A percentile compares a stretch with the other conserved stretches of the same genome.
Evolutionary conservation across 2,797 vertebrate genomes (phyloP).

Genomic region (Sarcophilus harrisii): DNA sequence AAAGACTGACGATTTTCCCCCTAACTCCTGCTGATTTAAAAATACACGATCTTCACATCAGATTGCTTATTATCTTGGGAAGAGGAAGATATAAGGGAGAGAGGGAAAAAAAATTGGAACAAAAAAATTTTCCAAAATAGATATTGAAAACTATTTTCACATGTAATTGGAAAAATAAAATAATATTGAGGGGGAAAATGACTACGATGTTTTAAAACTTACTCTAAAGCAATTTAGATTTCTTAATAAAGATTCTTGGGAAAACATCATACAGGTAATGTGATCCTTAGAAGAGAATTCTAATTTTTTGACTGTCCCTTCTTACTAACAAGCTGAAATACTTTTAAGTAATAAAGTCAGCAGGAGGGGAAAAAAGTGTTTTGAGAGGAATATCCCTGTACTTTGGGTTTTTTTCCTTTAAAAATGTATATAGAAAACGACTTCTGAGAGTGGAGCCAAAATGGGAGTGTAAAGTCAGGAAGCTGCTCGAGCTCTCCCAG

Average conservation of each 20-base stretch:
- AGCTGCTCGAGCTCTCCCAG: too few species aligned
- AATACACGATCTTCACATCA: too few species aligned
- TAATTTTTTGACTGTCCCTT: not conserved
- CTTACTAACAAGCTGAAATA: not conserved
- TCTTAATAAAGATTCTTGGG: not conserved
- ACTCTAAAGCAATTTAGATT: not conserved
- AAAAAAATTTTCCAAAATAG: too few species aligned
- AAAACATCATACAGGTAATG: not conserved
- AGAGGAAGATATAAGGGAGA: too few species aligned
- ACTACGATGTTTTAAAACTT: not conserved
- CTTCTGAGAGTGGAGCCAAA: too few species aligned
- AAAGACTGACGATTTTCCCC: too few species aligned
- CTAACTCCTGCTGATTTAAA: too few species aligned
- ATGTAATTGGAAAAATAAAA: too few species aligned
- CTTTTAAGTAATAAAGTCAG: not conserved
- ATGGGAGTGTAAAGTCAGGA: too few species aligned
- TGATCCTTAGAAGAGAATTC: not conserved
- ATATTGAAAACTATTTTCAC: too few species aligned
- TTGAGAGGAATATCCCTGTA: not conserved
- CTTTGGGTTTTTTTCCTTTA: not conserved
- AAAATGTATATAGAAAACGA: not conserved
- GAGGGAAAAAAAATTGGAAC: too few species aligned
- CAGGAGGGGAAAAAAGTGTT: not conserved
- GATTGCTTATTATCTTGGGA: too few species aligned
- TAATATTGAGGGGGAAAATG: not conserved